These are phyloP conservation scores for Mycteria americana DNA, from an alignment of 2,797 vertebrate species.

Conservation along the genomic window DNA sequence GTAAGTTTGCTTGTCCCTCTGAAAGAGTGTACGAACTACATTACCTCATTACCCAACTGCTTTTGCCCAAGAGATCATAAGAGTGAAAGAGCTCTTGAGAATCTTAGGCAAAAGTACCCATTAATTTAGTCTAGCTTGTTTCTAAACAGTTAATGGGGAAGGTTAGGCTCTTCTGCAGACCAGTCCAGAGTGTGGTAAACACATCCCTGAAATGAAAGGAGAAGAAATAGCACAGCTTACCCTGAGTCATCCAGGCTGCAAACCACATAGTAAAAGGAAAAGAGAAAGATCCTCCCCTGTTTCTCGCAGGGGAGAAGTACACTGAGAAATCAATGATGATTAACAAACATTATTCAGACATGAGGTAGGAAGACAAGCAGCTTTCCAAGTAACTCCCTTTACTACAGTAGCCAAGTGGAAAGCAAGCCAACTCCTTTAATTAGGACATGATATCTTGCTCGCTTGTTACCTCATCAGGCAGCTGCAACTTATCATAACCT, in stretches of 20 bases:
- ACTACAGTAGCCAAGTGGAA: conserved; percentile 32
- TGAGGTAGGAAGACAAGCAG: conserved; percentile 34
- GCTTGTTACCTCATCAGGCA: conserved; percentile 41
- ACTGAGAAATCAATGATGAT: not conserved
- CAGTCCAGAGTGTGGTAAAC: not conserved
- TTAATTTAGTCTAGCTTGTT: not conserved
- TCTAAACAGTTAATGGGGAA: not conserved
- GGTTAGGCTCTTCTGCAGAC: not conserved
- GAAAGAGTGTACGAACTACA: not conserved
- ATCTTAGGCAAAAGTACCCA: not conserved
- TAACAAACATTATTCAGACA: conserved; percentile 43
- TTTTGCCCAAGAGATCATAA: not conserved
- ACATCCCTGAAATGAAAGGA: conserved; percentile 2
- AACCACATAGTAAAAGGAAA: not conserved
- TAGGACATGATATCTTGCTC: conserved; percentile 27
- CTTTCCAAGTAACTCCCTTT: conserved; percentile 56
- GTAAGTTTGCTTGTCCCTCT: not conserved
- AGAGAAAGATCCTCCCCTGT: not conserved
- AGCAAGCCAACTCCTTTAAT: conserved; percentile 46
- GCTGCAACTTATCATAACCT: conserved; percentile 29
- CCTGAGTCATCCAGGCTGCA: conserved; percentile 6
- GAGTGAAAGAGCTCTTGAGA: not conserved
- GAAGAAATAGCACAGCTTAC: not conserved
- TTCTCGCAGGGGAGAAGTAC: not conserved
- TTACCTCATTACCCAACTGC: not conserved